Conservation (phyloP, 2,888 invertebrate genomes). For the Catocala fraxini region DNA sequence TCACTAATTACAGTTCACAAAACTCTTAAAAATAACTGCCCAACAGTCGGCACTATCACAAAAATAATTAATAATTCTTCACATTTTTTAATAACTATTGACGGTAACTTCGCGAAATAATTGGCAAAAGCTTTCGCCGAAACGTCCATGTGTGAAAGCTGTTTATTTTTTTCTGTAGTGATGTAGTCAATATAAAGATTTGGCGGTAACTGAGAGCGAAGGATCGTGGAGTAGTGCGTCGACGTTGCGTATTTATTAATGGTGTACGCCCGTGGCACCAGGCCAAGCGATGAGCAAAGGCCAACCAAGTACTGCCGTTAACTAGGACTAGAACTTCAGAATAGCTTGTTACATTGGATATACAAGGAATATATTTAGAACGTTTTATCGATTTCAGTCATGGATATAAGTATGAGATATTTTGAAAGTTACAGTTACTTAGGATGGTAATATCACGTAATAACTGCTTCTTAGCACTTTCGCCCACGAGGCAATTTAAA, state of each 20-base stretch:
- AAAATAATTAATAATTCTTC: constrained; percentile 3
- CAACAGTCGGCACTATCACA: constrained; percentile 10
- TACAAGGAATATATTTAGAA: too few relatives aligned
- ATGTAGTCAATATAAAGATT: constrained; percentile 22
- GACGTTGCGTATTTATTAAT: constrained; percentile 52
- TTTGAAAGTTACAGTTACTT: too few relatives aligned
- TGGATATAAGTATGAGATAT: constrained; percentile 10
- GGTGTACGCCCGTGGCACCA: constrained; percentile 53
- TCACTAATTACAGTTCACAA: constrained; percentile 2
- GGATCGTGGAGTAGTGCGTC: constrained; percentile 21
- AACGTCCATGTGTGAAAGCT: not conserved
- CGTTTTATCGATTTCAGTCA: too few relatives aligned
- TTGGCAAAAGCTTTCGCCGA: not conserved
- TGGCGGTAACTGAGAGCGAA: constrained; percentile 22
- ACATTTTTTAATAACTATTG: constrained; percentile 5
- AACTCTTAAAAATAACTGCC: constrained; percentile 2
- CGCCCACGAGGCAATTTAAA: too few relatives aligned
- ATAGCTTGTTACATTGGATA: too few relatives aligned
- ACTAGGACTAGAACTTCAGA: not conserved
- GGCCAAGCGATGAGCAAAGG: constrained; percentile 51
- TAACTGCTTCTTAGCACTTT: too few relatives aligned
- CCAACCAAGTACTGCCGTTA: constrained; percentile 20
- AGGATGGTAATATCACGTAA: too few relatives aligned
- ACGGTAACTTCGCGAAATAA: not conserved
- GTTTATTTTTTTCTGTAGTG: constrained; percentile 9